phyloP scores from a whole-genome alignment of 2,113 vertebrate genomes.

The Hippocampus zosterae region DNA sequence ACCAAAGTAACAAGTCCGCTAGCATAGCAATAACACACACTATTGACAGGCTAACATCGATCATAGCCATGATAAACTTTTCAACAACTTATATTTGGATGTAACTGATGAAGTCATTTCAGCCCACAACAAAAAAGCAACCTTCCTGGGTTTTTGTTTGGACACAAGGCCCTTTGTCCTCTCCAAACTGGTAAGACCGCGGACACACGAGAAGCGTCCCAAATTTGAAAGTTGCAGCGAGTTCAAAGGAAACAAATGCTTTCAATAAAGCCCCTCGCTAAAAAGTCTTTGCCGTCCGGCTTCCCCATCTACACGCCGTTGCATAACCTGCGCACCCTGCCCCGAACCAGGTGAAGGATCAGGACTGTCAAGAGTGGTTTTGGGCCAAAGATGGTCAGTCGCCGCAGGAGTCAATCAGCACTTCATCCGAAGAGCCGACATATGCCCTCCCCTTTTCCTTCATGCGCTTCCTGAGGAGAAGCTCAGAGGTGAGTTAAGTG shows the following conservation, averaged over 20 bases:
- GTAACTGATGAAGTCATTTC: neutral
- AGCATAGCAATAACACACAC: no score
- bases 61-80: no score
- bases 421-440: conserved; percentile 44
- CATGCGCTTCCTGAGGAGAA: conserved; percentile 60
- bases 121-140: neutral
- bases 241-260: conserved; percentile 38
- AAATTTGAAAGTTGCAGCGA: conserved; percentile 32
- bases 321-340: conserved; percentile 32
- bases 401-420: conserved; percentile 53
- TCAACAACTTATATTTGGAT: no score
- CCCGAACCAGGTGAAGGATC: conserved; percentile 17
- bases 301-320: conserved; percentile 37
- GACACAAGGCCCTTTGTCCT: neutral
- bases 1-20: no score
- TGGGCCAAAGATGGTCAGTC: conserved; percentile 34
- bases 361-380: conserved; percentile 37
- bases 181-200: conserved; percentile 7
- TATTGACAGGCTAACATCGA: no score
- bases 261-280: conserved; percentile 21
- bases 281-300: conserved; percentile 23
- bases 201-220: conserved; percentile 20
- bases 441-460: conserved; percentile 24
- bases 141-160: neutral
- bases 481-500: conserved; percentile 24